These are phyloP conservation scores for Propithecus deckenii DNA, from an alignment of 2,797 vertebrate genomes.

Conservation along the genomic window DNA sequence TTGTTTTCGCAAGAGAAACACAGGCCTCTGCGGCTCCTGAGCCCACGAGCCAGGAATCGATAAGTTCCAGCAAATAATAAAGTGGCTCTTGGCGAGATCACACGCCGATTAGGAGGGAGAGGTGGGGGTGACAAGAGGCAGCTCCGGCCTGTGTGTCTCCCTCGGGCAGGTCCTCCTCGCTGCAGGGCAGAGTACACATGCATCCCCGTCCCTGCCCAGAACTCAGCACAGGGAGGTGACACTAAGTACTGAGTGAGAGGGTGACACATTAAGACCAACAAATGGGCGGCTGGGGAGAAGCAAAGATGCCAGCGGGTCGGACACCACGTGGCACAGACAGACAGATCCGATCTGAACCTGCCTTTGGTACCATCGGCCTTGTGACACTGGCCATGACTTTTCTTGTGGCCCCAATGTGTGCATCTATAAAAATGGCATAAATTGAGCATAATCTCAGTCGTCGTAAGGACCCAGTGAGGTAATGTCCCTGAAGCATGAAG, in stretches of 20 bases:
- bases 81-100: background rate
- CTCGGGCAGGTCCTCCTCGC: background rate
- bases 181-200: background rate
- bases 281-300: background rate
- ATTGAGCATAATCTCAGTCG: background rate
- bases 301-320: background rate
- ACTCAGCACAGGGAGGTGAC: background rate
- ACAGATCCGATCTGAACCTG: background rate
- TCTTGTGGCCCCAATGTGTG: background rate
- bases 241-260: background rate
- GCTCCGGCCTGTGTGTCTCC: background rate
- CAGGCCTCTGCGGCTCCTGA: background rate
- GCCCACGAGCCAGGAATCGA: background rate
- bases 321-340: background rate
- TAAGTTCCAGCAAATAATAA: constrained; percentile 48
- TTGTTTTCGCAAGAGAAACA: constrained; percentile 68
- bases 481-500: background rate
- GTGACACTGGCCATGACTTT: background rate
- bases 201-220: background rate
- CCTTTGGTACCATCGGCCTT: background rate
- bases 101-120: background rate
- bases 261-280: background rate
- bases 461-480: background rate
- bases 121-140: background rate
- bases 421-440: background rate